Conservation (phyloP, 2,797 vertebrate genomes). For the Oryzias sinensis region DNA sequence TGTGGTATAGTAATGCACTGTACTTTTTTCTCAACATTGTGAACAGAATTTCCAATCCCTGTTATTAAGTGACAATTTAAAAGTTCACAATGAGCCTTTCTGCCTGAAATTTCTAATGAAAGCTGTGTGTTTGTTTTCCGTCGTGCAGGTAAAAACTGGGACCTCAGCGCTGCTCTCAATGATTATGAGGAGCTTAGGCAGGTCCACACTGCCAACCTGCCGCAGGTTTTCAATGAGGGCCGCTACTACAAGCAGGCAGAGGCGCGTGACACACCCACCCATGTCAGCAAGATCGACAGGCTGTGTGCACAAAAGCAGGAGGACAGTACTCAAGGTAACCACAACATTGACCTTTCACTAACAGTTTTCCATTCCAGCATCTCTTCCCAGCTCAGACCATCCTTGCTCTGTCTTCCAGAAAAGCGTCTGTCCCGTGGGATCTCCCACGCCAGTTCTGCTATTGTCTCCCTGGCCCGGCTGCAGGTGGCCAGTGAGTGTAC, state of each 20-base stretch:
- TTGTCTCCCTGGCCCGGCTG: constrained; percentile 93
- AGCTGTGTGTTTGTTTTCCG: constrained; percentile 10
- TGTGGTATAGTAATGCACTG: no score
- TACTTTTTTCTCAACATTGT: no score
- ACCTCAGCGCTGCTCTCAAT: constrained; percentile 92
- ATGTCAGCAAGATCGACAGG: constrained; percentile 85
- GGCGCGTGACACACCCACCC: constrained; percentile 81
- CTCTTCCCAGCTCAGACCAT: constrained; percentile 3
- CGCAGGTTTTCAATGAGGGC: constrained; percentile 94
- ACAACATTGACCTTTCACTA: background rate
- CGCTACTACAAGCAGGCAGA: constrained; percentile 86
- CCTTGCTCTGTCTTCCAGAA: constrained; percentile 71
- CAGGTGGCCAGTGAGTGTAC: constrained; percentile 93
- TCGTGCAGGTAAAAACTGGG: constrained; percentile 96
- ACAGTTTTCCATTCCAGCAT: background rate
- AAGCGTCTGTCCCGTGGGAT: constrained; percentile 97
- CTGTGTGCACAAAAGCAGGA: constrained; percentile 89
- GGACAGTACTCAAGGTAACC: constrained; percentile 90
- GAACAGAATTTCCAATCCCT: no score
- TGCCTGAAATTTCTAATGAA: background rate
- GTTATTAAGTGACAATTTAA: no score
- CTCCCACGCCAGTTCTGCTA: constrained; percentile 98
- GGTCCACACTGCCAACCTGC: constrained; percentile 96
- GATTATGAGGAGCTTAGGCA: constrained; percentile 98
- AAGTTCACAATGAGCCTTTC: no score